Evolutionary conservation across 1,140 invertebrate species (phyloP).

Genomic region (Dendrolimus kikuchii): DNA sequence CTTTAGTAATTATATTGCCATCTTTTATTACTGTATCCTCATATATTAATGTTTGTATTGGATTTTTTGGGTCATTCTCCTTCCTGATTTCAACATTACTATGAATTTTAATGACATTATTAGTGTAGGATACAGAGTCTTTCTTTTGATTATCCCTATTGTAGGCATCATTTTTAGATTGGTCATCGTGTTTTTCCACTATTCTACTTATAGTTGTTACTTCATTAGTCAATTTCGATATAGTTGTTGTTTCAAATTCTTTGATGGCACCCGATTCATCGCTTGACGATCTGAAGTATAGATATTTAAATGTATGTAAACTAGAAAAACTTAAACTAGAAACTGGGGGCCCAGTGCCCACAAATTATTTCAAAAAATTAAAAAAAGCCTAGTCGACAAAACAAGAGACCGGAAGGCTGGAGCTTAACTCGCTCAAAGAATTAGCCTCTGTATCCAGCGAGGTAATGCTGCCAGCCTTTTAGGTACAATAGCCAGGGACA

Average conservation of each 20-base stretch:
- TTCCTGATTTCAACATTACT: constrained; percentile 25
- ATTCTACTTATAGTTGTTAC: constrained; percentile 56
- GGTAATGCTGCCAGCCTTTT: too few species aligned
- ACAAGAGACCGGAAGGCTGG: too few species aligned
- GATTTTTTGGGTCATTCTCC: constrained; percentile 27
- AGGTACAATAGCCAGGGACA: too few species aligned
- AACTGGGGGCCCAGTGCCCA: too few species aligned
- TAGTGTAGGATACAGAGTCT: constrained; percentile 46
- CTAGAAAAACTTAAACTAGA: too few species aligned
- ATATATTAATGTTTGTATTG: constrained; percentile 20
- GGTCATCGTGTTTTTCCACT: constrained; percentile 32
- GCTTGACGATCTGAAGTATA: constrained; percentile 43
- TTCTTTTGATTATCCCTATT: constrained; percentile 31
- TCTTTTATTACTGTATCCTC: constrained; percentile 31
- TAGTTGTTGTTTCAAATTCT: constrained; percentile 60
- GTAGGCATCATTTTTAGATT: constrained; percentile 24
- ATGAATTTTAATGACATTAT: constrained; percentile 56
- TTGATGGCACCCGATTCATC: constrained; percentile 56
- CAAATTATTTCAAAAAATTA: too few species aligned
- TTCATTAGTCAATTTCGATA: constrained; percentile 61
- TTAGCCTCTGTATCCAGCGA: too few species aligned
- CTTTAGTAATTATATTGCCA: constrained; percentile 21
- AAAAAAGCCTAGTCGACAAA: too few species aligned
- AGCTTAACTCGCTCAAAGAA: too few species aligned
- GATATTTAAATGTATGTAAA: too few species aligned